Evolutionary conservation across 2,888 invertebrate species (phyloP).

Genomic region (Malthinus seriepunctatus): DNA sequence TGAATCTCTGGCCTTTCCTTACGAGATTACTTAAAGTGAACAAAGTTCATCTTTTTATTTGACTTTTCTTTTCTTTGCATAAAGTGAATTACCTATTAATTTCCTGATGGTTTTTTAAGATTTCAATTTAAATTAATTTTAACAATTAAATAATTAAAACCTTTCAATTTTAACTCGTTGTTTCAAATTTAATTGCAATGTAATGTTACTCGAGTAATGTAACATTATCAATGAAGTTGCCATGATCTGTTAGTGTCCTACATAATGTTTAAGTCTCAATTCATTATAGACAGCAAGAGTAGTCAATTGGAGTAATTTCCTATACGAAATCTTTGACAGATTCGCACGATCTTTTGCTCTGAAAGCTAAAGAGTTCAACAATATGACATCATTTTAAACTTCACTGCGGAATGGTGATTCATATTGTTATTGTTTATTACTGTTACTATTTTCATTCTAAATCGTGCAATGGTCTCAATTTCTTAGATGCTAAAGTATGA

Average conservation of each 20-base stretch:
- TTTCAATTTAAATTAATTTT: too few relatives aligned
- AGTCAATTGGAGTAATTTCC: constrained; percentile 34
- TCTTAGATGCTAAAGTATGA: constrained; percentile 6
- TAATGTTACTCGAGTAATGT: constrained; percentile 3
- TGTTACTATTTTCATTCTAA: constrained; percentile 15
- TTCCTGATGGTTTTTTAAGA: too few relatives aligned
- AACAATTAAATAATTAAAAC: too few relatives aligned
- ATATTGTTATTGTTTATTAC: constrained; percentile 27
- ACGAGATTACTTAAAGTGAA: constrained; percentile 42
- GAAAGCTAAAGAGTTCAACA: constrained; percentile 33
- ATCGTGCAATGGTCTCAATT: constrained; percentile 20
- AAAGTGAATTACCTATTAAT: background rate
- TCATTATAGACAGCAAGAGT: constrained; percentile 26
- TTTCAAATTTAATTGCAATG: background rate
- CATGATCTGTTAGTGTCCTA: constrained; percentile 26
- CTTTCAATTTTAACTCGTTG: too few relatives aligned
- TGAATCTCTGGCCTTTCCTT: constrained; percentile 48
- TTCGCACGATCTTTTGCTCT: constrained; percentile 37
- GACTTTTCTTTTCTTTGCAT: background rate
- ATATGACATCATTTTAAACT: constrained; percentile 33
- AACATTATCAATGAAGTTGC: constrained; percentile 28
- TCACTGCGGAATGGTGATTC: constrained; percentile 31
- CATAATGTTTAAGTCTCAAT: constrained; percentile 25
- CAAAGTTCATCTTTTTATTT: constrained; percentile 31
- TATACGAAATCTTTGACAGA: constrained; percentile 37